A percentile compares a stretch with the other conserved stretches of the same genome.
Evolutionary conservation across 2,113 vertebrate genomes (phyloP).

Genomic region (Pedetes capensis): DNA sequence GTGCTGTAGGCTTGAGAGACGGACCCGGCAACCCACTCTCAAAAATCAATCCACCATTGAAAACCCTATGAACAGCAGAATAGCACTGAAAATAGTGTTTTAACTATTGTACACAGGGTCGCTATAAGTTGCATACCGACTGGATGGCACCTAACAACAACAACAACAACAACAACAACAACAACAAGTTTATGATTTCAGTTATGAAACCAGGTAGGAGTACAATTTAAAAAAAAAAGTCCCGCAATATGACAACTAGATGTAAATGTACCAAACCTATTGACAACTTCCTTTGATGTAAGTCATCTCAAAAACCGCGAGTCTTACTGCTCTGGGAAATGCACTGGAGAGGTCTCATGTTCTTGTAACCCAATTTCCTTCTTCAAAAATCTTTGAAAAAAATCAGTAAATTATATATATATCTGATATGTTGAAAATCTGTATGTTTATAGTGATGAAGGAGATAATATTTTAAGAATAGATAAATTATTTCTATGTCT

Average conservation of each 20-base stretch:
- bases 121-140: no score
- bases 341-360: background rate
- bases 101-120: no score
- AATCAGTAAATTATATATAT: background rate
- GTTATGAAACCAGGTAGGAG: background rate
- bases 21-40: no score
- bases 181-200: constrained; percentile 30
- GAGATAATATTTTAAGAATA: background rate
- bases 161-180: no score
- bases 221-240: background rate
- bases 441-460: background rate
- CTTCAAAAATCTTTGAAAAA: background rate
- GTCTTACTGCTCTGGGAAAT: background rate
- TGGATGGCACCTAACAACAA: no score
- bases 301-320: background rate
- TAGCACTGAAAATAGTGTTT: no score
- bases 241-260: background rate
- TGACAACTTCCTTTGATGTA: background rate
- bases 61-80: no score
- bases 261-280: background rate
- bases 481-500: background rate
- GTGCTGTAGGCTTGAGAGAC: no score
- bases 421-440: background rate
- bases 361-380: background rate
- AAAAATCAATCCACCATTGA: no score